phyloP scores from a whole-genome alignment of 1,140 invertebrate genomes.

The Lordiphosa stackelbergi region DNA sequence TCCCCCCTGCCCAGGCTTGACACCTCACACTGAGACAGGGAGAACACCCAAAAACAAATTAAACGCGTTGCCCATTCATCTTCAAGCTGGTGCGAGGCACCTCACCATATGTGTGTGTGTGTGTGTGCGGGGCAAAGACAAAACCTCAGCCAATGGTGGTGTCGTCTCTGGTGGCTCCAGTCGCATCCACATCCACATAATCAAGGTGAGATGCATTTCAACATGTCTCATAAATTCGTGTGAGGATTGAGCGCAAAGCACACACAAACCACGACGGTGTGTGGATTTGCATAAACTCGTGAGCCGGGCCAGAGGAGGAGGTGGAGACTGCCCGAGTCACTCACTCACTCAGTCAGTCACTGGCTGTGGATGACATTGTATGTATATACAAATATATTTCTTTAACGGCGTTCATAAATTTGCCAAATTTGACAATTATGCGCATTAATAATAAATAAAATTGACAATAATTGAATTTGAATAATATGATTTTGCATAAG shows the following conservation, averaged over 20 bases:
- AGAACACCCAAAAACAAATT: conserved; percentile 73
- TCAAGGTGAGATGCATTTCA: conserved; percentile 76
- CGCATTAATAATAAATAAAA: conserved; percentile 77
- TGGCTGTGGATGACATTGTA: background rate
- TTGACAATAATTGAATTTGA: conserved; percentile 77
- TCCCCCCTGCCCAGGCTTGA: background rate
- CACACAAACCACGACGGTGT: conserved; percentile 33
- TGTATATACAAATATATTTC: conserved; percentile 10
- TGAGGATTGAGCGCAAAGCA: conserved; percentile 58
- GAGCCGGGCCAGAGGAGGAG: conserved; percentile 14
- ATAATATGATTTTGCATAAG: conserved; percentile 64
- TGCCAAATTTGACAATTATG: conserved; percentile 77
- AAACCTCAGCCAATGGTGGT: background rate
- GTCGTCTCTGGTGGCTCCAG: conserved; percentile 49
- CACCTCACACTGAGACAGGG: conserved; percentile 9
- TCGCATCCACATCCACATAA: conserved; percentile 28
- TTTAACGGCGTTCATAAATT: conserved; percentile 69
- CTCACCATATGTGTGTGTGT: too few species aligned
- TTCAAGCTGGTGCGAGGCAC: conserved; percentile 29
- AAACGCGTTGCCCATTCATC: conserved; percentile 69
- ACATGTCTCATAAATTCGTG: conserved; percentile 75
- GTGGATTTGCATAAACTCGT: conserved; percentile 58
- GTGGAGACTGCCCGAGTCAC: conserved; percentile 11
- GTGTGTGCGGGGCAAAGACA: background rate
- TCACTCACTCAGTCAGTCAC: conserved; percentile 10